Base-by-base conservation (phyloP, 2,113 vertebrate species). In the Sphyrna mokarran region DNA sequence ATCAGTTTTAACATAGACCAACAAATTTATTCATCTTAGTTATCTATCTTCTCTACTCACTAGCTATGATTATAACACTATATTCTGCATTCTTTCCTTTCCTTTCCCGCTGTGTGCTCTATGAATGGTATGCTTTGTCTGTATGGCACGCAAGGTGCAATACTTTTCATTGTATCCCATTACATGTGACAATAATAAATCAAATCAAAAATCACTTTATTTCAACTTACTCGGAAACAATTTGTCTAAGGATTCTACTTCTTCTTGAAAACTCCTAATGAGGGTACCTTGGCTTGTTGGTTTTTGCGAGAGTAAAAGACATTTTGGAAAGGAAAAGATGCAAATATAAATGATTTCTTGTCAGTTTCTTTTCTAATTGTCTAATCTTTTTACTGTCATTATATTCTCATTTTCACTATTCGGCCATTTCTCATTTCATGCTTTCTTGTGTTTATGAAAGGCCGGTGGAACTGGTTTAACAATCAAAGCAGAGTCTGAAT, bases 221-320 rank as follows among this genome's bases (percentile, higher is more conserved):
- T 83, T 76, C 86, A 96, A 97, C 98, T 95, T 98, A 99, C 99
- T 99, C 98, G 99, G 99, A 97, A 99, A 99, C 97, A 99, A 99
- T 97, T 99, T 98, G 97, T 98, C 98, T 97, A 99, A 98, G 97
- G 99, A 99, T 96, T 99, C 99, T 89, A 99, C 99, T 99, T 99
- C 99, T 97, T 99, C 99, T 98, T 99, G 98, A 98, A 99, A 99
- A 98, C 99, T 99, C 97, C 99, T 98, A 97, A 99, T 99, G 98
- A 99, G 99, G 97, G 99, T 99, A 97, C 99, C 99, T 97, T 99
- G 99, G 97, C 99, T 99, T 97, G 98, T 98, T 96, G 99, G 99
- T 98, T 99, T 98, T 99, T 99, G 96, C 98, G 99, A 97, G 99
- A 99, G 98, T 99, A 99, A 97, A 99, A 99, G 98, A 99, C 99